Percentiles rank a stretch among this genome's conserved stretches.
Conservation (phyloP, 2,797 vertebrate genomes). For the Hephaestus fuliginosus region DNA sequence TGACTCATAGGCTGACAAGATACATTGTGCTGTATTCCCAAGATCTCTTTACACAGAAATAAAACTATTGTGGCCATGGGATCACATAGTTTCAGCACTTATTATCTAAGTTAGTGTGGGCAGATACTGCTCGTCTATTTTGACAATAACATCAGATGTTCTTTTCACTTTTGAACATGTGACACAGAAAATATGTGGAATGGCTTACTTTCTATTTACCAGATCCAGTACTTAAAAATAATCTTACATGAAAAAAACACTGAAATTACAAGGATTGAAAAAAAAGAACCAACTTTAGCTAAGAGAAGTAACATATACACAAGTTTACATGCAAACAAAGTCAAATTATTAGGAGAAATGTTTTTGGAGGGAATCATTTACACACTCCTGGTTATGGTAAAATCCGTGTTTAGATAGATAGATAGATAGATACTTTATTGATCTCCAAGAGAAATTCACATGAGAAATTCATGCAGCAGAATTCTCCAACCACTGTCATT, state of each 20-base stretch:
- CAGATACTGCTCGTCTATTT: slow-evolving; percentile 46
- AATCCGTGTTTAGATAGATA: neutral
- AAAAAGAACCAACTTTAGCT: neutral
- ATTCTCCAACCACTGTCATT: neutral
- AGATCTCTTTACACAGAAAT: slow-evolving; percentile 56
- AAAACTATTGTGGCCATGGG: slow-evolving; percentile 58
- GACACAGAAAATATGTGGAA: neutral
- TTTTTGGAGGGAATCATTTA: neutral
- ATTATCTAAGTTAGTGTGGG: slow-evolving; percentile 63
- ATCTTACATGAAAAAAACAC: neutral
- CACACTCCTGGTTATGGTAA: neutral
- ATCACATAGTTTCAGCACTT: slow-evolving; percentile 61
- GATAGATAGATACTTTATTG: too few relatives aligned
- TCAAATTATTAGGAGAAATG: neutral
- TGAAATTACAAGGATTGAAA: neutral
- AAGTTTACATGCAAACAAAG: neutral
- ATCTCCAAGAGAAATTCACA: too few relatives aligned
- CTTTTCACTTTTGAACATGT: slow-evolving; percentile 45
- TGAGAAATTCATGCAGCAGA: neutral
- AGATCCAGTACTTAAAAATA: neutral
- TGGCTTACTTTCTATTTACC: neutral
- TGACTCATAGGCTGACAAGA: slow-evolving; percentile 78
- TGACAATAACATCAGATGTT: slow-evolving; percentile 71
- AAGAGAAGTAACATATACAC: neutral
- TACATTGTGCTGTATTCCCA: slow-evolving; percentile 76